Percentiles rank a stretch among this genome's conserved stretches.
phyloP scores from a whole-genome alignment of 2,797 vertebrate genomes.

The Spinibarbus caldwelli region DNA sequence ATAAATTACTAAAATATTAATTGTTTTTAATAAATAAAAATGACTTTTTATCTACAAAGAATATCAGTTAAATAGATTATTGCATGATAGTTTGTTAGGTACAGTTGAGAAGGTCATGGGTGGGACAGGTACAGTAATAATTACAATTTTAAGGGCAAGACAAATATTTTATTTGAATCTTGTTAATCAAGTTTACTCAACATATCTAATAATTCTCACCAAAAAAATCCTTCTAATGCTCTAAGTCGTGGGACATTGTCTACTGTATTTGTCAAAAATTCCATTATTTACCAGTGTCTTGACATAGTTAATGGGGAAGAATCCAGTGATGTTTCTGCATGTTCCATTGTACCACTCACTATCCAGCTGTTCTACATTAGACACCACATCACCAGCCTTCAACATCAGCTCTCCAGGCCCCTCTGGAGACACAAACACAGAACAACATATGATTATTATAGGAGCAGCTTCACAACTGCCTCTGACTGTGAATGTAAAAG shows the following conservation, averaged over 20 bases:
- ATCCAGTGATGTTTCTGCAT: conserved; percentile 82
- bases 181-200: too few species aligned
- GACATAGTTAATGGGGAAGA: conserved; percentile 89
- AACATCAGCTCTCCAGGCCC: conserved; percentile 87
- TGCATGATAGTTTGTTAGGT: neutral
- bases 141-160: neutral
- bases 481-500: neutral
- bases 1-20: too few species aligned
- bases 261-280: too few species aligned
- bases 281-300: conserved; percentile 76
- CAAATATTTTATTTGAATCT: neutral
- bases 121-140: neutral
- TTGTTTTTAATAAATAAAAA: too few species aligned
- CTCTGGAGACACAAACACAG: conserved; percentile 73
- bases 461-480: neutral
- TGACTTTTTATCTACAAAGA: too few species aligned
- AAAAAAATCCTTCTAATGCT: neutral
- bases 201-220: too few species aligned
- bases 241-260: neutral
- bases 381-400: conserved; percentile 85
- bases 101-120: neutral
- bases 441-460: neutral
- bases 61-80: neutral
- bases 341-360: conserved; percentile 90
- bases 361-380: conserved; percentile 88